Percentiles rank a stretch among this genome's conserved stretches.
phyloP scores from a whole-genome alignment of 37 sponge, comb jelly and placozoan genomes.

The Spongilla lacustris region DNA sequence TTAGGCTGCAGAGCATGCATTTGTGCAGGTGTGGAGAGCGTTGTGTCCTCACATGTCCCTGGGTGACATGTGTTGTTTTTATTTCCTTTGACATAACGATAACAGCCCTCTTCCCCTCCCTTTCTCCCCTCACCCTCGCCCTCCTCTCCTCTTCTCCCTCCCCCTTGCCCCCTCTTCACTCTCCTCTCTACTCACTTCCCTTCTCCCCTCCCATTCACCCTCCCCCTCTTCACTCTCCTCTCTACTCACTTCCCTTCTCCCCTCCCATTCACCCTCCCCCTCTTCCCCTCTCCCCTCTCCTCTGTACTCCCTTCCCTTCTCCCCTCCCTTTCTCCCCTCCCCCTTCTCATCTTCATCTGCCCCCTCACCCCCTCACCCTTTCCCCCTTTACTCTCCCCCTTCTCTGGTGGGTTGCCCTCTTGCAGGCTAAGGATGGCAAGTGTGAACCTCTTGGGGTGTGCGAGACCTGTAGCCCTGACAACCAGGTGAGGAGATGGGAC shows the following conservation, averaged over 20 bases:
- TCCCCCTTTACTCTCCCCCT: too few relatives aligned
- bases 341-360: not conserved
- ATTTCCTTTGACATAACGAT: too few relatives aligned
- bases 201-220: not conserved
- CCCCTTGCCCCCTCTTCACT: too few relatives aligned
- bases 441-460: constrained; percentile 77
- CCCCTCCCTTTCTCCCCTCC: not conserved
- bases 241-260: not conserved
- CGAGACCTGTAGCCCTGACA: constrained; percentile 60
- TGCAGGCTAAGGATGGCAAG: constrained; percentile 43
- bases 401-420: not conserved
- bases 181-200: not conserved
- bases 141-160: too few relatives aligned
- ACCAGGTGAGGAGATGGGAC: not conserved
- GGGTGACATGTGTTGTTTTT: too few relatives aligned
- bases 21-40: too few relatives aligned
- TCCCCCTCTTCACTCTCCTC: not conserved
- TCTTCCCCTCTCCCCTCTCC: not conserved
- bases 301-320: not conserved
- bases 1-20: too few relatives aligned
- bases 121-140: too few relatives aligned
- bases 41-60: too few relatives aligned
- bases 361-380: not conserved
- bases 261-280: not conserved
- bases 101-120: too few relatives aligned